Evolutionary conservation across 2,888 invertebrate genomes (phyloP).

Genomic region (Microdon myrmicae): DNA sequence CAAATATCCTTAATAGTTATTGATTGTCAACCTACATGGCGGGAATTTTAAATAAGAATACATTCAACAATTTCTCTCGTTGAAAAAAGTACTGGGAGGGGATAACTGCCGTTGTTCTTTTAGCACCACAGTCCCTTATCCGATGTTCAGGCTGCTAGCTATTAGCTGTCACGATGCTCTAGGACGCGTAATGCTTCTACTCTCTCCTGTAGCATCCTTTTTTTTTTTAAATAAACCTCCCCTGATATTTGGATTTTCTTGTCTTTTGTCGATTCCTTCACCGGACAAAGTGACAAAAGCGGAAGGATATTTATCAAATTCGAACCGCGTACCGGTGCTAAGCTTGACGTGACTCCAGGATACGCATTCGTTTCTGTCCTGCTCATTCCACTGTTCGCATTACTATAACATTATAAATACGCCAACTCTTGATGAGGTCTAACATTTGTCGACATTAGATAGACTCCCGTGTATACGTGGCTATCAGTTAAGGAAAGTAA

Average conservation of each 20-base stretch:
- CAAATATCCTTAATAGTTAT: constrained; percentile 53
- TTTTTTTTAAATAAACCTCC: too few relatives aligned
- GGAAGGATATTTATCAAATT: constrained; percentile 45
- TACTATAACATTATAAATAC: too few relatives aligned
- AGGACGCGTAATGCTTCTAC: constrained; percentile 13
- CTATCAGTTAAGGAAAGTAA: too few relatives aligned
- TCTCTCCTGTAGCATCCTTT: not conserved
- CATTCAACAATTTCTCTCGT: constrained; percentile 19
- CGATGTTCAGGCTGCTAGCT: too few relatives aligned
- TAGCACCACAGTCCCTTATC: constrained; percentile 2
- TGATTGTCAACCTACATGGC: constrained; percentile 48
- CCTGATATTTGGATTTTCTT: constrained; percentile 37
- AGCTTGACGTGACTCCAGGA: constrained; percentile 20
- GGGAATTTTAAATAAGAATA: constrained; percentile 43
- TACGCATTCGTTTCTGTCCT: too few relatives aligned
- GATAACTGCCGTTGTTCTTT: not conserved
- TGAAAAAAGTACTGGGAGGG: constrained; percentile 16
- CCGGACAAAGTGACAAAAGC: constrained; percentile 37
- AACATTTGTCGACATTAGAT: too few relatives aligned
- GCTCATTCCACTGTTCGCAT: too few relatives aligned
- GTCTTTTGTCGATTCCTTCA: constrained; percentile 38
- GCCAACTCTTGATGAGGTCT: too few relatives aligned
- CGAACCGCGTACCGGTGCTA: constrained; percentile 40
- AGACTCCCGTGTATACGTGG: too few relatives aligned
- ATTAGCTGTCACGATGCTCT: constrained; percentile 31